Percentiles rank a stretch among this genome's conserved stretches.
Conservation (phyloP, 2,113 vertebrate genomes). For the Barnardius zonarius region DNA sequence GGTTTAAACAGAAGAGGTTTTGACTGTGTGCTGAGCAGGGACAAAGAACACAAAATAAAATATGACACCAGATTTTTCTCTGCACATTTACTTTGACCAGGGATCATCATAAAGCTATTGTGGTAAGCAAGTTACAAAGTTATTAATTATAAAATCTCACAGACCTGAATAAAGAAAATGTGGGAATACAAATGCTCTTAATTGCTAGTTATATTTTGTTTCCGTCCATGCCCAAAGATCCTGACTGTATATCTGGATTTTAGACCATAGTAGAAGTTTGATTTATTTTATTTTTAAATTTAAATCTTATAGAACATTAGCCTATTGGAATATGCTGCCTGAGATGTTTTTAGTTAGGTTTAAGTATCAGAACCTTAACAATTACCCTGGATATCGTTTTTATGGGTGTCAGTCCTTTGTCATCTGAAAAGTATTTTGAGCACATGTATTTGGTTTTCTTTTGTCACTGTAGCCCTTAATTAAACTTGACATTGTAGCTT, state of each 20-base stretch:
- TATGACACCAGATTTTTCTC: background rate
- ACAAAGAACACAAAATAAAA: background rate
- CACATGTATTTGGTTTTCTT: background rate
- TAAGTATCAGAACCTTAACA: background rate
- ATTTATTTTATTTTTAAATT: background rate
- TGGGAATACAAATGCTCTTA: background rate
- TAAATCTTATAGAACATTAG: background rate
- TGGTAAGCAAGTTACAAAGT: background rate
- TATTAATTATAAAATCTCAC: background rate
- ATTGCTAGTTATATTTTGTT: background rate
- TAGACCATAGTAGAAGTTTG: background rate
- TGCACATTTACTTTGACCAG: background rate
- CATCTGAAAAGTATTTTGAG: constrained; percentile 17
- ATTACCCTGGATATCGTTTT: background rate
- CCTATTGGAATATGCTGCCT: background rate
- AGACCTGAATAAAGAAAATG: background rate
- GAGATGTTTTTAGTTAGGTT: background rate
- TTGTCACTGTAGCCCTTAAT: constrained; percentile 40
- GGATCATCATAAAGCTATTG: background rate
- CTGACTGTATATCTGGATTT: constrained; percentile 1
- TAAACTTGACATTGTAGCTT: constrained; percentile 46
- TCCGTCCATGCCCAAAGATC: background rate
- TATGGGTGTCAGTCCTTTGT: background rate
- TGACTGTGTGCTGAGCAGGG: background rate
- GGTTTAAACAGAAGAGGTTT: background rate